These are phyloP conservation scores for Spodoptera frugiperda DNA, from an alignment of 1,140 invertebrate genomes.

Conservation along the genomic window DNA sequence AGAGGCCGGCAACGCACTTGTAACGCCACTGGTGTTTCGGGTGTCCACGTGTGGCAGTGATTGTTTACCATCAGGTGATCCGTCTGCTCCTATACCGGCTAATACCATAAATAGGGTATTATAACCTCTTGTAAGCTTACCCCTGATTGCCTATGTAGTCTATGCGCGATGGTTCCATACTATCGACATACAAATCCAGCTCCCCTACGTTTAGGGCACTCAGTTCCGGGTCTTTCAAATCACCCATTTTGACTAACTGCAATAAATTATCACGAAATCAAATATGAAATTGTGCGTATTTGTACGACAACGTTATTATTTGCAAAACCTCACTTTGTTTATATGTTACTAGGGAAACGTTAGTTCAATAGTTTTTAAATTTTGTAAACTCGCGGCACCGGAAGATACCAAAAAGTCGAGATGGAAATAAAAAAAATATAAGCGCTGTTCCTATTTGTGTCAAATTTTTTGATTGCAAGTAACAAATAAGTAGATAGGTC, in stretches of 20 bases:
- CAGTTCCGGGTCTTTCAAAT: constrained; percentile 71
- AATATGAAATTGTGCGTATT: neutral
- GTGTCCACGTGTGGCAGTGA: no score
- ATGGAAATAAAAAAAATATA: neutral
- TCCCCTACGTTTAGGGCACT: constrained; percentile 78
- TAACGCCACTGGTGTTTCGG: no score
- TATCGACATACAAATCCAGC: constrained; percentile 80
- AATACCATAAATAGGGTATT: no score
- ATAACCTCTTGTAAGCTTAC: constrained; percentile 60
- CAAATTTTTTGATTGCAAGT: neutral
- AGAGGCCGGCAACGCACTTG: no score
- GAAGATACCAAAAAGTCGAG: neutral
- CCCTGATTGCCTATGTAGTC: constrained; percentile 77
- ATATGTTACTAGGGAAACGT: constrained; percentile 64
- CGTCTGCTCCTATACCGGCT: no score
- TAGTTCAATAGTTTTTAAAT: constrained; percentile 38
- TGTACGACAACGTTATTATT: neutral
- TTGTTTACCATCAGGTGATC: no score
- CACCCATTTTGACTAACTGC: constrained; percentile 63
- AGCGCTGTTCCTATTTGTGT: neutral
- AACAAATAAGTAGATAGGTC: no score
- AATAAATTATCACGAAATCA: neutral
- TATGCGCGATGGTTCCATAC: constrained; percentile 75
- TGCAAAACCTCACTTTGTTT: neutral
- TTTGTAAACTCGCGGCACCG: constrained; percentile 51